Evolutionary conservation across 2,888 invertebrate species (phyloP).

Genomic region (Alsophila aescularia): DNA sequence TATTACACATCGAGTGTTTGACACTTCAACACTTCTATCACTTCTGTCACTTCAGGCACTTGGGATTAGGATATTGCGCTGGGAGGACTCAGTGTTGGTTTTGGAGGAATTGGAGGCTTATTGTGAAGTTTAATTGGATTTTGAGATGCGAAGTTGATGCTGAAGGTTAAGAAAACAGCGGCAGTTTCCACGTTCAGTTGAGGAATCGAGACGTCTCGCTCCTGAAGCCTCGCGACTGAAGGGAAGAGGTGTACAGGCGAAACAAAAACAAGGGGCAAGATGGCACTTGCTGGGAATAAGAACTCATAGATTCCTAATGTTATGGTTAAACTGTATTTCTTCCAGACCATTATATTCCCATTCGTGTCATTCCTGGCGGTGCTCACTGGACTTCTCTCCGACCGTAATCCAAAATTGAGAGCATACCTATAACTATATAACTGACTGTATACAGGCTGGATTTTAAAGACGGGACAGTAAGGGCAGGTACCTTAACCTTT

Average conservation of each 20-base stretch:
- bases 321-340: too few species aligned
- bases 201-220: not conserved
- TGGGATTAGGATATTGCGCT: slow-evolving; percentile 11
- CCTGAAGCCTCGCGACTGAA: slow-evolving; percentile 1
- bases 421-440: too few species aligned
- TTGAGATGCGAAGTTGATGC: not conserved
- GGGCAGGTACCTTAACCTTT: too few species aligned
- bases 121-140: not conserved
- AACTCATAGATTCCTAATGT: not conserved
- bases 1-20: slow-evolving; percentile 42
- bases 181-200: not conserved
- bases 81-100: not conserved
- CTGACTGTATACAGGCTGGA: too few species aligned
- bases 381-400: too few species aligned
- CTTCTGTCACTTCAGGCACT: not conserved
- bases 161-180: too few species aligned
- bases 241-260: slow-evolving; percentile 20
- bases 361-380: too few species aligned
- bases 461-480: too few species aligned
- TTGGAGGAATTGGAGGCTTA: not conserved
- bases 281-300: slow-evolving; percentile 18
- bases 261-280: slow-evolving; percentile 44
- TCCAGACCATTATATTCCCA: too few species aligned
- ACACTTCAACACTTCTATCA: slow-evolving; percentile 12
- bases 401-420: too few species aligned